Base-by-base conservation (phyloP, 2,113 vertebrate species). In the Triplophysa siluroides region DNA sequence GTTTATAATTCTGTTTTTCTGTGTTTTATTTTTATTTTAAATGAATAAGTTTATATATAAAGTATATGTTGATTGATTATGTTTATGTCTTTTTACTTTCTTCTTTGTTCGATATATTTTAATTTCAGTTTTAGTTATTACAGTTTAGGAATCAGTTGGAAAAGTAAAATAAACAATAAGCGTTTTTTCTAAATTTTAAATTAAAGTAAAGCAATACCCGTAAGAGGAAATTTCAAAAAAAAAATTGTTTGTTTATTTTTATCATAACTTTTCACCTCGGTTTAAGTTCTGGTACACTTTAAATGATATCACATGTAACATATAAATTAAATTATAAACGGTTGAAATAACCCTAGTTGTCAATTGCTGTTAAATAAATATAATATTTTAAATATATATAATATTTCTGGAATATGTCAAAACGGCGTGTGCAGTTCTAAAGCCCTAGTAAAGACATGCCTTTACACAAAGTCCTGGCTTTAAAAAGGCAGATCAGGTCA, bases 391-490 rank as follows among this genome's bases (percentile, higher is more conserved):
- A 50, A 23, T 19, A 16, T 50, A 52, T 52, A 18, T 14, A 52
- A 52, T 52, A 4, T 52, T 14, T 2, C 41, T 23, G 50, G 47
- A 71, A 21, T 71, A 24, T 8, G 47, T 12, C 19, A 21, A 21
- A 8, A 58, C 1, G 6, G n/a, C 2, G 54, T 21, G 16, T 58
- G 54, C 54, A 58, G 19, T 21, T 58, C 18, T 58, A 21, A 13
- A 24, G 43, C 21, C 4, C 47, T 54, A 19, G 24, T 68, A n/a
- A 13, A 62, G 73, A 75, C 29, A 64, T 38, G 61, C 64, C 69
- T 24, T 72, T 54, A 79, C 78, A 54, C 43, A 38, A 19, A 56
- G 47, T 19, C 41, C 45, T 70, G 77, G 65, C 54, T 50, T 29
- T 56, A 21, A n/a, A 71, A 52, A 56, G 24, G 47, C 11, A 38